Base-by-base conservation (phyloP, 2,888 invertebrate species). In the Cataglyphis rosenhaueri region DNA sequence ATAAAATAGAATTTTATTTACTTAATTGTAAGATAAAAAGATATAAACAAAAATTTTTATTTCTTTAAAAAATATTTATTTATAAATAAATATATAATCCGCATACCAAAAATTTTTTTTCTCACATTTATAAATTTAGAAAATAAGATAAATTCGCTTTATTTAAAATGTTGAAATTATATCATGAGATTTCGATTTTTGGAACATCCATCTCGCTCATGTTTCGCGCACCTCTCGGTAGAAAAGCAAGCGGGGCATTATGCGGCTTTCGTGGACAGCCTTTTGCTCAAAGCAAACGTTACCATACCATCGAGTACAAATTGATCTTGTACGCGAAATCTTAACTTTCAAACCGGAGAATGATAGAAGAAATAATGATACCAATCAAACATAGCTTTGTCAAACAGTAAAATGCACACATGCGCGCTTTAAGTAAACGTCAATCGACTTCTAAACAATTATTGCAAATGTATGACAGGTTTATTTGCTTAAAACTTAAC, bases 281-380 rank as follows among this genome's bases (percentile, higher is more conserved):
- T 81, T 84, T 82, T 87, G 88, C 88, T 89, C 85, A 76, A 83
- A 81, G 87, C 84, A 86, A 87, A 84, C 81, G 87, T 88, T 88
- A 88, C 88, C 88, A 87, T 84, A 82, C 84, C 71, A 59, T 73
- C 87, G 82, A 84, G 83, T 84, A 79, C 87, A 85, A 83, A 85
- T 84, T 78, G 85, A 86, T 81, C 85, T 86, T 84, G 86, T 61
- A 68, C 61, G 41, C 38, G 68, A 74, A 35, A 55, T 12, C 64
- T 59, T 48, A 41, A 12, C n/a, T 29, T 29, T 76, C 35, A 52
- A 65, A 70, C 4, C 52, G 48, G 41, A 55, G 61, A 44, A 44
- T 29, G 64, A n/a, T 61, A 32, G 44, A n/a, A 81, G 76, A 35
- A n/a, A n/a, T 21, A 76, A 61, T 65, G 48, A 75, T 35, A 59